Evolutionary conservation across 1,140 invertebrate species (phyloP), one percentile per base, ranked within the genome.

Genomic region (Diorhabda sublineata): DNA sequence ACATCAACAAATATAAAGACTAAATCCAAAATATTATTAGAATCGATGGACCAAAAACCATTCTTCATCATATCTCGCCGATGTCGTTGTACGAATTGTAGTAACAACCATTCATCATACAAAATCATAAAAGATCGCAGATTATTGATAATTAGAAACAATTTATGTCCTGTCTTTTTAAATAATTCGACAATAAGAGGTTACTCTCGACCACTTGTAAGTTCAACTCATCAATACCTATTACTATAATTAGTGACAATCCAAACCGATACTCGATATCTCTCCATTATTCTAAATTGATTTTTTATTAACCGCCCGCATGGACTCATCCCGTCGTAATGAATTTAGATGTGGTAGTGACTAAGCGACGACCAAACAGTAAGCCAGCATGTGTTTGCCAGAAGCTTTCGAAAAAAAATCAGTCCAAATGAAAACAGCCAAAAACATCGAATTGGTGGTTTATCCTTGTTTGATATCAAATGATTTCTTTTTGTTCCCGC

Each of bases 291-390:
- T 44, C 44, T 62, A 62, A 26, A 62, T 62, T 62, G 61, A 62
- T 62, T 62, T 62, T 62, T 62, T 62, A 62, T 62, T 62, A 62
- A 44, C 61, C 45, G 43, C 61, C 61, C 61, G 61, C 61, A 62
- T 62, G 26, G 26, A 62, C 45, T 44, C 44, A 44, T 43, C 61
- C 5, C 42, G 44, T 44, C 26, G 26, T 26, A 26, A 26, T 26
- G 26, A 26, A 26, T 26, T 26, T 26, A 26, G 26, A 26, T 26
- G 26, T 26, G 26, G 26, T 26, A 26, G 26, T 26, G 26, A 26
- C 26, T 26, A 26, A 26, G 26, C 26, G 26, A 26, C 26, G 26
- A 26, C 26, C 26, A 26, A 26, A 26, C 26, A 26, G 26, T 26
- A 26, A 26, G 26, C 1, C 26, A 26, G 26, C 26, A 26, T 26